These are phyloP conservation scores for Seriola quinqueradiata DNA, from an alignment of 2,113 vertebrate genomes.

Conservation along the genomic window DNA sequence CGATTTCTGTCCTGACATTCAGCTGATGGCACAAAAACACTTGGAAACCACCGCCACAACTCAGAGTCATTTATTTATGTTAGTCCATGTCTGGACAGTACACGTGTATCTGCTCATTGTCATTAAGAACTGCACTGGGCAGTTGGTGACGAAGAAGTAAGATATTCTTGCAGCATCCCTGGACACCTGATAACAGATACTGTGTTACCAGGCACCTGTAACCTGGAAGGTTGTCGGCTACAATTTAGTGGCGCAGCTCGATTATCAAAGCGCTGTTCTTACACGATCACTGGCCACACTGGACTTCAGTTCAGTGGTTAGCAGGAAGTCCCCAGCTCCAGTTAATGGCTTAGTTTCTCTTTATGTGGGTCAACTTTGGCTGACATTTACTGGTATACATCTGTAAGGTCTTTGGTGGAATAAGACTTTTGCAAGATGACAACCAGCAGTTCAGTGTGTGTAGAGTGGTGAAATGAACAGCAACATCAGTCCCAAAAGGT, in stretches of 20 bases:
- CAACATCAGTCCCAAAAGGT: no score
- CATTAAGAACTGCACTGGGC: constrained; percentile 17
- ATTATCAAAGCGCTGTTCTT: constrained; percentile 25
- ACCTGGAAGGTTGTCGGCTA: constrained; percentile 39
- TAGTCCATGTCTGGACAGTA: no score
- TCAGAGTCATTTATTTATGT: no score
- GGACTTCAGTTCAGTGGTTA: neutral
- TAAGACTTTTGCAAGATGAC: no score
- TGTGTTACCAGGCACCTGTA: constrained; percentile 46
- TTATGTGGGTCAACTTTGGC: neutral
- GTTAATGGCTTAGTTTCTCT: constrained; percentile 21
- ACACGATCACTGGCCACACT: neutral
- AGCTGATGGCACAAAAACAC: constrained; percentile 3
- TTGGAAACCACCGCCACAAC: neutral
- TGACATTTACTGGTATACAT: no score
- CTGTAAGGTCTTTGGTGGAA: neutral
- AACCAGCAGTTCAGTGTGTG: no score
- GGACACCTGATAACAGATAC: neutral
- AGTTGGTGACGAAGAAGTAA: constrained; percentile 1
- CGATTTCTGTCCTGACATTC: constrained; percentile 17
- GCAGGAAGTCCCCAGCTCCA: no score
- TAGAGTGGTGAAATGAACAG: no score
- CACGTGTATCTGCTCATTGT: neutral
- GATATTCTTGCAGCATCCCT: constrained; percentile 31
- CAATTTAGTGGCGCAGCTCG: constrained; percentile 35